These are phyloP conservation scores for Panopea generosa DNA, from an alignment of 2,888 invertebrate species.

Conservation along the genomic window DNA sequence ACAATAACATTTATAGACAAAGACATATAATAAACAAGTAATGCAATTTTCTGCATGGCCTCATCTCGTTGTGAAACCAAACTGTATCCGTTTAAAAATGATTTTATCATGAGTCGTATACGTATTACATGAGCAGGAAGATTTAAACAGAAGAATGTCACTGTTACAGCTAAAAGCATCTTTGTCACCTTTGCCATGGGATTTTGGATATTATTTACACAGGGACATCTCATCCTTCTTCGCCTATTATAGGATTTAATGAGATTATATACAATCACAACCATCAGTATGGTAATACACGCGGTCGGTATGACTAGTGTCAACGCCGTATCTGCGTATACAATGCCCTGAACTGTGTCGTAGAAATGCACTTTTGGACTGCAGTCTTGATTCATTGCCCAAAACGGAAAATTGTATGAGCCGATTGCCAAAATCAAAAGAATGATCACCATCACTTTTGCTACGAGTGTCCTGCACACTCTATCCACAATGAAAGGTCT, in stretches of 20 bases:
- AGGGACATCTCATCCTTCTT: conserved; percentile 34
- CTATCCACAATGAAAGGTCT: conserved; percentile 88
- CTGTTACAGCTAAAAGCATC: conserved; percentile 67
- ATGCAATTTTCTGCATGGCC: conserved; percentile 59
- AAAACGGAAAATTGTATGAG: conserved; percentile 72
- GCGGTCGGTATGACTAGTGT: conserved; percentile 44
- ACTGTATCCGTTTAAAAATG: conserved; percentile 27
- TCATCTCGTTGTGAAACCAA: conserved; percentile 29
- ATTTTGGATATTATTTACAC: conserved; percentile 21
- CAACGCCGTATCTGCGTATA: conserved; percentile 64
- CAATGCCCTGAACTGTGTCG: conserved; percentile 58
- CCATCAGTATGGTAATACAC: conserved; percentile 25
- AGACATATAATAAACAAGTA: conserved; percentile 74
- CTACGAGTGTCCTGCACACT: conserved; percentile 68
- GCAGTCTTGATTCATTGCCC: conserved; percentile 66
- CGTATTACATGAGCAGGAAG: conserved; percentile 73
- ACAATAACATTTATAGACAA: conserved; percentile 74
- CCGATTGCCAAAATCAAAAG: conserved; percentile 56
- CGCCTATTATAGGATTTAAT: conserved; percentile 54
- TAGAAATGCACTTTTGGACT: conserved; percentile 45
- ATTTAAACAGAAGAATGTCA: conserved; percentile 68
- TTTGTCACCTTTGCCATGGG: conserved; percentile 64
- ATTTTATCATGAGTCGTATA: conserved; percentile 51
- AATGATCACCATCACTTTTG: conserved; percentile 58
- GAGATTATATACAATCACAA: conserved; percentile 49